phyloP scores from a whole-genome alignment of 37 sponge, comb jelly and placozoan species.

The Ianthella basta region DNA sequence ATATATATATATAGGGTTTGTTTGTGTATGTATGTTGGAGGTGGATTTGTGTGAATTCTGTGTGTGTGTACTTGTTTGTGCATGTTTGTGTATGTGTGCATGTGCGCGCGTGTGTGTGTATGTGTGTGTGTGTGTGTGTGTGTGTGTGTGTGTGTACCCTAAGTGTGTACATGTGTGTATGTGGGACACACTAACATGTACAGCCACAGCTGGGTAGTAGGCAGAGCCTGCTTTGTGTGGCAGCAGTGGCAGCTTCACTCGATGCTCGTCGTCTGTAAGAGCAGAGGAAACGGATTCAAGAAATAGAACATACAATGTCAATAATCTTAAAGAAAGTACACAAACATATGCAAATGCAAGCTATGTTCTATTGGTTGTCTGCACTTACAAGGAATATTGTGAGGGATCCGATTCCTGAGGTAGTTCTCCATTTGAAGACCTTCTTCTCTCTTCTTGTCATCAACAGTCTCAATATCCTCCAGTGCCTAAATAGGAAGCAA shows the following conservation, averaged over 20 bases:
- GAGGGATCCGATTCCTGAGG: conserved; percentile 65
- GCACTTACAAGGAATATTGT: conserved; percentile 71
- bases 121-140: background rate
- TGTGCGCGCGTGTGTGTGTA: background rate
- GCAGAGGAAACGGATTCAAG: background rate
- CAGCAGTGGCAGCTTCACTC: conserved; percentile 53
- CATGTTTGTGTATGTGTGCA: background rate
- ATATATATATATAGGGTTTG: background rate
- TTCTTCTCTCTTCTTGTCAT: background rate
- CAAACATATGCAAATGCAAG: no score
- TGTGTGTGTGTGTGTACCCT: background rate
- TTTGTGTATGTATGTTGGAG: background rate
- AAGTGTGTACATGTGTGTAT: background rate
- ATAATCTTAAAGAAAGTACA: no score
- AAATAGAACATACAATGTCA: no score
- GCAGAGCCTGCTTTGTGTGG: conserved; percentile 66
- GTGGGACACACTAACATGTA: conserved; percentile 50
- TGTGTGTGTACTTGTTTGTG: background rate
- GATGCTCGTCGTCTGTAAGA: conserved; percentile 54
- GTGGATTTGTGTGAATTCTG: background rate
- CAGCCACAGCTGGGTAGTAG: conserved; percentile 69
- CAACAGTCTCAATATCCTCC: conserved; percentile 8
- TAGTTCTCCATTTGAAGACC: conserved; percentile 19
- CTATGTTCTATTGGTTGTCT: no score
- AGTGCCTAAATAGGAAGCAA: background rate